Percentiles rank a stretch among this genome's conserved stretches.
These are phyloP conservation scores for Crotalus tigris DNA, from an alignment of 2,113 vertebrate genomes.

Conservation along the genomic window DNA sequence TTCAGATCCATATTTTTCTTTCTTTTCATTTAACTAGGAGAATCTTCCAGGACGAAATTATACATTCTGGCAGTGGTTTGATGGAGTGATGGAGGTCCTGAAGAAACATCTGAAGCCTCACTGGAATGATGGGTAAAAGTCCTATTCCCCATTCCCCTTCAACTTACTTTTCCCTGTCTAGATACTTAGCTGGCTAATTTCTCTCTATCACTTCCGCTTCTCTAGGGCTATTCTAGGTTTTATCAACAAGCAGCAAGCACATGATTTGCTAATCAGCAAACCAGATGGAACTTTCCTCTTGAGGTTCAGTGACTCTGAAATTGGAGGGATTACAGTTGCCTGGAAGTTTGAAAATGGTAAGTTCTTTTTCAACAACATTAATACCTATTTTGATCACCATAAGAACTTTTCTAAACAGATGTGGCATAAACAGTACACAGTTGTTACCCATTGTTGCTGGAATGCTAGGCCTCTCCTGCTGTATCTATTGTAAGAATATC, in stretches of 20 bases:
- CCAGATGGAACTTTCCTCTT: conserved; percentile 96
- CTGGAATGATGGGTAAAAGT: conserved; percentile 88
- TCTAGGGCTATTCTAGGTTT: conserved; percentile 93
- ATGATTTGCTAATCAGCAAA: conserved; percentile 96
- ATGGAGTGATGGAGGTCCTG: conserved; percentile 95
- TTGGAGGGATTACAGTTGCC: conserved; percentile 95
- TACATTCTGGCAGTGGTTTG: conserved; percentile 99
- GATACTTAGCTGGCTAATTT: background rate
- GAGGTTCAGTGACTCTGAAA: conserved; percentile 96
- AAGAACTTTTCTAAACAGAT: background rate
- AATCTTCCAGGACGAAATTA: conserved; percentile 94
- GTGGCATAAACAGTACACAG: too few species aligned
- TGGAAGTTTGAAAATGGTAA: conserved; percentile 84
- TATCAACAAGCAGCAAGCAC: conserved; percentile 97
- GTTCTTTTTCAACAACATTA: background rate
- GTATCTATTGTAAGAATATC: background rate
- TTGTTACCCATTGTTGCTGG: background rate
- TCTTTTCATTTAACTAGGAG: conserved; percentile 73
- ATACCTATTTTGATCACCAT: background rate
- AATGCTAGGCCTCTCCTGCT: background rate
- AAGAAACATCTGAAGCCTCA: conserved; percentile 93
- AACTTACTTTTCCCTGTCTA: background rate
- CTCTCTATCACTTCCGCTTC: background rate
- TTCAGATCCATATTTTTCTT: background rate
- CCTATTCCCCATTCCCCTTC: background rate